Conservation (phyloP, 2,113 vertebrate genomes). For the Antidorcas marsupialis region DNA sequence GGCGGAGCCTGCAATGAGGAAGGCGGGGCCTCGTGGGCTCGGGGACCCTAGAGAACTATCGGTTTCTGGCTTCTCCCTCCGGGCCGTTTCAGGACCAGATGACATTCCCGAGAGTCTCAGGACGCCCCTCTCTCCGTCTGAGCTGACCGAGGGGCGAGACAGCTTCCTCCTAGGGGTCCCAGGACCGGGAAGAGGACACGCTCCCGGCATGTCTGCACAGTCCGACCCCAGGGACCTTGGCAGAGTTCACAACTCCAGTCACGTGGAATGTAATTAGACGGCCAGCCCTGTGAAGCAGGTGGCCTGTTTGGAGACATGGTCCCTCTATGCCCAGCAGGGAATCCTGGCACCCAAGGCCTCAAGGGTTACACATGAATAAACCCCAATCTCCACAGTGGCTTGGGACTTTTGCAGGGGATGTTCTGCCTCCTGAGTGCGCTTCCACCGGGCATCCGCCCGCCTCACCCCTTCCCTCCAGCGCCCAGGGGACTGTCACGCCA, state of each 20-base stretch:
- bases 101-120: neutral
- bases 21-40: neutral
- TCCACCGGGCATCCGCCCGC: neutral
- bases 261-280: neutral
- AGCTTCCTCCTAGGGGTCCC: neutral
- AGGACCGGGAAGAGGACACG: neutral
- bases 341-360: neutral
- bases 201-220: neutral
- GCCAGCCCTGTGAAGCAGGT: neutral
- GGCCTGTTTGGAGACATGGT: neutral
- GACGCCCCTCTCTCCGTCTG: neutral
- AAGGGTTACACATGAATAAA: neutral
- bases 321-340: neutral
- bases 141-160: neutral
- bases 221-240: neutral
- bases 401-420: neutral
- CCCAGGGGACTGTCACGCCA: neutral
- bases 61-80: neutral
- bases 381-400: neutral
- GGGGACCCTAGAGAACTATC: rapidly evolving
- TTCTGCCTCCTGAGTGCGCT: neutral
- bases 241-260: neutral
- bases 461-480: neutral
- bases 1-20: neutral
- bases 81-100: neutral